These are phyloP conservation scores for Aphaenogaster rudis DNA, from an alignment of 1,140 invertebrate species.

Conservation along the genomic window DNA sequence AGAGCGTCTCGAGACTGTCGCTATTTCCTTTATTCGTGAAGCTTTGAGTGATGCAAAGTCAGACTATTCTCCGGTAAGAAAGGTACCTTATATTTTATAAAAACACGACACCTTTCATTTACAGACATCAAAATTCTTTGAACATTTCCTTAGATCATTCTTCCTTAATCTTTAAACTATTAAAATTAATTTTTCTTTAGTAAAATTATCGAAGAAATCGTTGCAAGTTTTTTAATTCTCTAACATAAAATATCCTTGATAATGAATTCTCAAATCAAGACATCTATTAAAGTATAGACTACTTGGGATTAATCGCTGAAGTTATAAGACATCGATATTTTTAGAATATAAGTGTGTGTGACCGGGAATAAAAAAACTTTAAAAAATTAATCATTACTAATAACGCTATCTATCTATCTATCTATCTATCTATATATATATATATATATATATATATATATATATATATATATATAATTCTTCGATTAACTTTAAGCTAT, in stretches of 20 bases:
- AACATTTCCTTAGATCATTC: background rate
- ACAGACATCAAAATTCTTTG: background rate
- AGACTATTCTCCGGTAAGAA: background rate
- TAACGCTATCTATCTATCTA: background rate
- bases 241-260: background rate
- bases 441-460: background rate
- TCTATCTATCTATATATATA: too few species aligned
- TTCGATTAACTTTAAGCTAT: background rate
- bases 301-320: background rate
- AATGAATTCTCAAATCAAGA: background rate
- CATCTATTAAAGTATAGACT: background rate
- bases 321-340: background rate
- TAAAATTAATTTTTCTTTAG: background rate
- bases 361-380: background rate
- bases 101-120: background rate
- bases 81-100: background rate
- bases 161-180: background rate
- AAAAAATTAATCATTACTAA: background rate
- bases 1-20: background rate
- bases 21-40: slow-evolving; percentile 4
- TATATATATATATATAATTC: background rate
- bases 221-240: background rate
- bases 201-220: background rate
- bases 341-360: background rate
- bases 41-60: background rate